Percentiles rank a stretch among this genome's conserved stretches.
Conservation (phyloP, 2,888 invertebrate species). For the Meiosimyza decipiens region DNA sequence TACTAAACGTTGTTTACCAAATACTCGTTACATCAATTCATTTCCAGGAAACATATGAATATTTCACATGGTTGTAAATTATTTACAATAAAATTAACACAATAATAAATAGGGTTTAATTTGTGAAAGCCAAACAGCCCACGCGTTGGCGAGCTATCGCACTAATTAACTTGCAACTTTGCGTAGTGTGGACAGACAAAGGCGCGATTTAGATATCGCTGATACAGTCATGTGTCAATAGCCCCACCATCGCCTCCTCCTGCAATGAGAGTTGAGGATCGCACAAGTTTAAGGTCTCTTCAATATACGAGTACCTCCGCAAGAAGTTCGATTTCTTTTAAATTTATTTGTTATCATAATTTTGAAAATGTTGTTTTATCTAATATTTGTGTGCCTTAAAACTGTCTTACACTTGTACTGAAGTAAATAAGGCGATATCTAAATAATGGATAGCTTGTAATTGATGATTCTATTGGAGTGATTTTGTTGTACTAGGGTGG, state of each 20-base stretch:
- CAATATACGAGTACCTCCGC: not conserved
- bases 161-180: not conserved
- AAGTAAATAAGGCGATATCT: too few species aligned
- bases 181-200: conserved; percentile 1
- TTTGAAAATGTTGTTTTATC: too few species aligned
- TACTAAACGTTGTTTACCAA: not conserved
- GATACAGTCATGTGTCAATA: not conserved
- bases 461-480: conserved; percentile 7
- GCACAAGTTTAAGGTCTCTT: conserved; percentile 17
- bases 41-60: not conserved
- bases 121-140: not conserved
- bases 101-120: conserved; percentile 18
- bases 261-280: not conserved
- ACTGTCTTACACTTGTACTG: too few species aligned
- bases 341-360: too few species aligned
- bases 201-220: not conserved
- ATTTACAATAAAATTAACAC: conserved; percentile 24
- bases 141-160: not conserved
- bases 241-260: too few species aligned
- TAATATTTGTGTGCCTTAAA: too few species aligned
- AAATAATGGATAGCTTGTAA: not conserved
- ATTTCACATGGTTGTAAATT: conserved; percentile 10
- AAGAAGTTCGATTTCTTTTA: too few species aligned
- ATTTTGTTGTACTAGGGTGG: not conserved
- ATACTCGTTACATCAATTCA: too few species aligned